Percentiles rank a stretch among this genome's conserved stretches.
Evolutionary conservation across 2,888 invertebrate genomes (phyloP).

Genomic region (Orthosia incerta): DNA sequence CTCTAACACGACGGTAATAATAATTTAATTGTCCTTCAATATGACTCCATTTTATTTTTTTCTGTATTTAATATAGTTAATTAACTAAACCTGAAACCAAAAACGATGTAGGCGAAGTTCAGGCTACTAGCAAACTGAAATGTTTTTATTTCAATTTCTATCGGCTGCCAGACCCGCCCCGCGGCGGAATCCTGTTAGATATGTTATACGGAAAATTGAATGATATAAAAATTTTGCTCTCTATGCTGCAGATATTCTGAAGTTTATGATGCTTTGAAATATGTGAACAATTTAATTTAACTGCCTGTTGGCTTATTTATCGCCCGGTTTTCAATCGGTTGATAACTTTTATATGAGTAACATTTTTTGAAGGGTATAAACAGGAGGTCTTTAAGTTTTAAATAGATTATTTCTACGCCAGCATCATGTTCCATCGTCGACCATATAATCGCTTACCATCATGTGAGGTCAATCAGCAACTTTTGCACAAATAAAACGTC

Average conservation of each 20-base stretch:
- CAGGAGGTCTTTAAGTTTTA: no score
- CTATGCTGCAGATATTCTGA: no score
- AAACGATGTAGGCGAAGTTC: conserved; percentile 1
- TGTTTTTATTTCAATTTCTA: conserved; percentile 39
- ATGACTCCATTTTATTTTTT: not conserved
- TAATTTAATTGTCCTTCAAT: not conserved
- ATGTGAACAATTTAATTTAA: not conserved
- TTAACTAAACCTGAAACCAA: conserved; percentile 10
- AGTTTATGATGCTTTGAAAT: not conserved
- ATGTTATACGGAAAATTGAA: conserved; percentile 37
- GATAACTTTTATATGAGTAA: no score
- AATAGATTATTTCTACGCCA: no score
- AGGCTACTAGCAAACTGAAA: conserved; percentile 4
- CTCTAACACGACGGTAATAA: no score
- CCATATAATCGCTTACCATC: no score
- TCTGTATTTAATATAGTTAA: not conserved
- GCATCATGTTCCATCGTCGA: no score
- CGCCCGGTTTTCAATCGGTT: no score
- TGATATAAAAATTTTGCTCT: conserved; percentile 25
- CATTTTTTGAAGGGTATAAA: no score
- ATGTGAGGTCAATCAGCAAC: no score
- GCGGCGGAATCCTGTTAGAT: conserved; percentile 38
- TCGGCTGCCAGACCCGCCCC: conserved; percentile 5
- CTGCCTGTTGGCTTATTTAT: not conserved
- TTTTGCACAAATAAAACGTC: no score